phyloP scores from a whole-genome alignment of 2,113 vertebrate genomes.

The Scalopus aquaticus region DNA sequence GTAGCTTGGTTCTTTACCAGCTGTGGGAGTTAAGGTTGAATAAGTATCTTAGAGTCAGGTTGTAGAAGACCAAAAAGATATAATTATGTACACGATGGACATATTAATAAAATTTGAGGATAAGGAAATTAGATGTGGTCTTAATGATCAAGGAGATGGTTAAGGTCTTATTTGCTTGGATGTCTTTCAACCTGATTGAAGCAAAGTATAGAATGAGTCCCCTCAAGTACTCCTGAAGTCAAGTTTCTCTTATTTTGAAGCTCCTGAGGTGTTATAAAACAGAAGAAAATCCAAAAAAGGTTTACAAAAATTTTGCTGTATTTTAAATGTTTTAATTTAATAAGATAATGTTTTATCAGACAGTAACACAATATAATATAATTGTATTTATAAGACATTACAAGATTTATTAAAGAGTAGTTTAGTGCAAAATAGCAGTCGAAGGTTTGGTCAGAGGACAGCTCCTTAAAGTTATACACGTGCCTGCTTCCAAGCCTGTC shows the following conservation, averaged over 20 bases:
- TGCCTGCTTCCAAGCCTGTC: neutral
- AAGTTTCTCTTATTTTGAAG: neutral
- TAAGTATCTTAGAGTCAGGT: neutral
- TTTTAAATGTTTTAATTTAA: neutral
- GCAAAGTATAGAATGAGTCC: neutral
- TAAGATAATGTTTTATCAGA: neutral
- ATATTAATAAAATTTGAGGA: neutral
- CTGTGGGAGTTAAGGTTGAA: neutral
- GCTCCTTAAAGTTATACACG: neutral
- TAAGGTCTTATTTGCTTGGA: neutral
- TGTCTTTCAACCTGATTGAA: neutral
- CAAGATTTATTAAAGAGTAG: neutral
- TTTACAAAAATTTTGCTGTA: neutral
- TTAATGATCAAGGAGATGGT: neutral
- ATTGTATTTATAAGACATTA: neutral
- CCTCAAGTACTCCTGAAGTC: neutral
- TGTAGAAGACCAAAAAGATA: neutral
- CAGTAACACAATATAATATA: neutral
- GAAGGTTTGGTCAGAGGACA: neutral
- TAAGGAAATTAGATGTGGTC: neutral
- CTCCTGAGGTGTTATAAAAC: neutral
- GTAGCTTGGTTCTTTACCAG: neutral
- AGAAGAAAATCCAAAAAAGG: constrained; percentile 8
- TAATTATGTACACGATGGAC: too few relatives aligned
- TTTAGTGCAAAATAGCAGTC: neutral